A percentile compares a stretch with the other conserved stretches of the same genome.
These are phyloP conservation scores for Boulengerochromis microlepis DNA, from an alignment of 2,113 vertebrate genomes.

Conservation along the genomic window DNA sequence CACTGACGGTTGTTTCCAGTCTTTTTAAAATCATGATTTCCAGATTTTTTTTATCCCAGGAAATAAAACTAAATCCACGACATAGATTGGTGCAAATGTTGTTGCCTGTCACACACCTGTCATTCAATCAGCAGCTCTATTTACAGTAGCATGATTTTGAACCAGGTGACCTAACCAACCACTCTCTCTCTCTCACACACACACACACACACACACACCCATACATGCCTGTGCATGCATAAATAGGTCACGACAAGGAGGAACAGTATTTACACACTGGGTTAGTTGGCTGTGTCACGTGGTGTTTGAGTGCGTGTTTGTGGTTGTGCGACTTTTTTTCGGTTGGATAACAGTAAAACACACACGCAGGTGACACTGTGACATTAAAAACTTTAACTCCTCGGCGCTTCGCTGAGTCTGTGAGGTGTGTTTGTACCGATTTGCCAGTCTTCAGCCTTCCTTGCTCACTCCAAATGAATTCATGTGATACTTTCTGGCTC, in stretches of 20 bases:
- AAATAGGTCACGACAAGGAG: not conserved
- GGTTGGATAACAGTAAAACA: not conserved
- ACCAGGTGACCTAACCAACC: slow-evolving; percentile 8
- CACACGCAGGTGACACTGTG: not conserved
- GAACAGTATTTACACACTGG: slow-evolving; percentile 15
- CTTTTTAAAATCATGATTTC: not conserved
- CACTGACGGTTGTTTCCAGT: not conserved
- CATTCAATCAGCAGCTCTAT: not conserved
- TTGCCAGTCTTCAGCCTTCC: not conserved
- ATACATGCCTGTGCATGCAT: not conserved
- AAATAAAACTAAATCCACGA: not conserved
- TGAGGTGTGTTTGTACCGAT: not conserved
- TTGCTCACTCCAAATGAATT: not conserved
- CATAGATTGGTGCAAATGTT: not conserved
- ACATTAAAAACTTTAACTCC: not conserved
- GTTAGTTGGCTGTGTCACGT: not conserved
- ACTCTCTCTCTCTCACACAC: not conserved
- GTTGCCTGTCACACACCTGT: slow-evolving; percentile 3
- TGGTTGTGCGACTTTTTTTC: not conserved
- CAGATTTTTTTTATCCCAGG: not conserved
- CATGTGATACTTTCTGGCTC: slow-evolving; percentile 4
- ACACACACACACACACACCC: not conserved
- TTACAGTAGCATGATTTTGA: slow-evolving; percentile 15
- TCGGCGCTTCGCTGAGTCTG: accelerated
- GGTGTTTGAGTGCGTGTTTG: not conserved